phyloP scores from a whole-genome alignment of 2,888 invertebrate genomes.

The Drosophila neutralis region DNA sequence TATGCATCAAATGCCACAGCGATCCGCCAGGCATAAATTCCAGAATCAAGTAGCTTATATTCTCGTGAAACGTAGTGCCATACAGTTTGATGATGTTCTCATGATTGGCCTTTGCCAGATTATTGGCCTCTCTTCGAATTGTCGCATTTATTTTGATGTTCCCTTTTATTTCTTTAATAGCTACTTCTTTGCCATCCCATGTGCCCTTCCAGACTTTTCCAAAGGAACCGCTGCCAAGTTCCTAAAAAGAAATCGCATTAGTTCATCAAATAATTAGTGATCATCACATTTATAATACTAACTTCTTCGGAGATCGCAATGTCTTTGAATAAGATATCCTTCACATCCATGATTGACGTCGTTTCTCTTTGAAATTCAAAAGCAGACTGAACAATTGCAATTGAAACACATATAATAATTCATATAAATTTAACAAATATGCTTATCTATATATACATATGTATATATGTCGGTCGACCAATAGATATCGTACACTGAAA shows the following conservation, averaged over 20 bases:
- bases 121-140: neutral
- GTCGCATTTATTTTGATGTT: accelerated
- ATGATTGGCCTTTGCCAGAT: neutral
- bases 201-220: accelerated
- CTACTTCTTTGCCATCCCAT: neutral
- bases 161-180: accelerated
- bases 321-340: too few relatives aligned
- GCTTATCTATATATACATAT: too few relatives aligned
- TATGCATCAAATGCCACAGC: neutral
- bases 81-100: neutral
- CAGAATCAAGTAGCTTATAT: neutral
- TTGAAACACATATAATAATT: too few relatives aligned
- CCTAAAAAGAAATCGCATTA: neutral
- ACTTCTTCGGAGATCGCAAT: too few relatives aligned
- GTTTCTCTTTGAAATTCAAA: neutral
- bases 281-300: neutral
- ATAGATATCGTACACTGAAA: too few relatives aligned
- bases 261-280: neutral
- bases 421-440: too few relatives aligned
- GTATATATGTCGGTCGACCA: too few relatives aligned
- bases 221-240: accelerated
- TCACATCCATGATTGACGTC: too few relatives aligned
- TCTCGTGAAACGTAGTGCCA: neutral
- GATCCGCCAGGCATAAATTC: neutral
- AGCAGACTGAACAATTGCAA: neutral